These are phyloP conservation scores for Phyllopteryx taeniolatus DNA, from an alignment of 2,113 vertebrate genomes.

Conservation along the genomic window DNA sequence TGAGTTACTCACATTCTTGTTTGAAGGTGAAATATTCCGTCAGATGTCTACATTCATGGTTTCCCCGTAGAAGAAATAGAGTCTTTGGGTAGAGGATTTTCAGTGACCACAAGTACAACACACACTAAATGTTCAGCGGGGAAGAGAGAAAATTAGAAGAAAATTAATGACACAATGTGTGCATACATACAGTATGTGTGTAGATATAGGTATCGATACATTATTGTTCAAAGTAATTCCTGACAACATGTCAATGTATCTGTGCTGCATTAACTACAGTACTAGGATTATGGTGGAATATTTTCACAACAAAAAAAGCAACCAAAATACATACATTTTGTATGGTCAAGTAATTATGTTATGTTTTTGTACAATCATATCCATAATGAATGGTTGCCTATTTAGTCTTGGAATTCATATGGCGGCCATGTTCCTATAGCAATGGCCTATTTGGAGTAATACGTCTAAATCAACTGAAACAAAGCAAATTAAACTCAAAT, in stretches of 20 bases:
- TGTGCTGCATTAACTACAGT: background rate
- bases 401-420: background rate
- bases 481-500: background rate
- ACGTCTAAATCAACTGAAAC: background rate
- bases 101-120: constrained; percentile 81
- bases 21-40: constrained; percentile 86
- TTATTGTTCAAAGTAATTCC: background rate
- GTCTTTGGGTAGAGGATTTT: constrained; percentile 85
- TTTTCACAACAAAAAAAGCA: too few species aligned
- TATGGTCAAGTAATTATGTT: too few species aligned
- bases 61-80: constrained; percentile 79
- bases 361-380: too few species aligned
- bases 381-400: too few species aligned
- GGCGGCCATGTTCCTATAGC: background rate
- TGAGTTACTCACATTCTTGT: constrained; percentile 80
- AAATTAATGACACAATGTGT: background rate
- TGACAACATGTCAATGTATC: background rate
- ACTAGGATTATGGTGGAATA: too few species aligned
- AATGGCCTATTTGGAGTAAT: background rate
- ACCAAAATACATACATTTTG: too few species aligned
- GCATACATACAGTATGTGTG: background rate
- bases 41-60: constrained; percentile 85
- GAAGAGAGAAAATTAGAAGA: constrained; percentile 10
- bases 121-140: constrained; percentile 62
- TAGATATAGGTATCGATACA: background rate